A percentile compares a stretch with the other conserved stretches of the same genome.
phyloP scores from a whole-genome alignment of 2,888 invertebrate species.

The Deroplatys truncata region DNA sequence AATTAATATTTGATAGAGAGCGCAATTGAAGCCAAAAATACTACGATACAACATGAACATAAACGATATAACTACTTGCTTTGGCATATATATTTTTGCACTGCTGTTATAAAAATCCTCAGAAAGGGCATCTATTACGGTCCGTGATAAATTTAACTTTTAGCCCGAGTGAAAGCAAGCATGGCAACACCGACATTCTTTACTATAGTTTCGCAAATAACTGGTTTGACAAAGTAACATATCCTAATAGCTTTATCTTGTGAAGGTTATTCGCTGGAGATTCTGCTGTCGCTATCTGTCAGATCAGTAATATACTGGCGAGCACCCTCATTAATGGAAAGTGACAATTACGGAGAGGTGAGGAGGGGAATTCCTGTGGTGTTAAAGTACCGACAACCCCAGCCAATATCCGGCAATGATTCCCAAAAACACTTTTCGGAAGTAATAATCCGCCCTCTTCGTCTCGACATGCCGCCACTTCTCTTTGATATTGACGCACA shows the following conservation, averaged over 20 bases:
- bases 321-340: neutral
- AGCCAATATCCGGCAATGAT: neutral
- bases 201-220: too few species aligned
- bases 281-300: neutral
- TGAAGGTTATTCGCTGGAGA: neutral
- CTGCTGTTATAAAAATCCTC: too few species aligned
- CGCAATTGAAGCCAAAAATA: too few species aligned
- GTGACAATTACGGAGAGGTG: neutral
- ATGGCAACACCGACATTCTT: too few species aligned
- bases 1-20: too few species aligned
- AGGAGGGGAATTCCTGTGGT: neutral
- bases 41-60: too few species aligned
- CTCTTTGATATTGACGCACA: neutral
- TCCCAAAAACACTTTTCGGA: neutral
- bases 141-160: too few species aligned
- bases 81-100: too few species aligned
- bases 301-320: neutral
- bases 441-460: neutral
- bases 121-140: too few species aligned
- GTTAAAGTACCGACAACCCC: neutral
- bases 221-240: too few species aligned
- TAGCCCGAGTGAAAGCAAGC: too few species aligned
- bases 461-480: neutral
- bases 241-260: neutral
- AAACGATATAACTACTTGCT: too few species aligned